Percentiles rank a stretch among this genome's conserved stretches.
Evolutionary conservation across 2,797 vertebrate genomes (phyloP).

Genomic region (Lindbergichthys nudifrons): DNA sequence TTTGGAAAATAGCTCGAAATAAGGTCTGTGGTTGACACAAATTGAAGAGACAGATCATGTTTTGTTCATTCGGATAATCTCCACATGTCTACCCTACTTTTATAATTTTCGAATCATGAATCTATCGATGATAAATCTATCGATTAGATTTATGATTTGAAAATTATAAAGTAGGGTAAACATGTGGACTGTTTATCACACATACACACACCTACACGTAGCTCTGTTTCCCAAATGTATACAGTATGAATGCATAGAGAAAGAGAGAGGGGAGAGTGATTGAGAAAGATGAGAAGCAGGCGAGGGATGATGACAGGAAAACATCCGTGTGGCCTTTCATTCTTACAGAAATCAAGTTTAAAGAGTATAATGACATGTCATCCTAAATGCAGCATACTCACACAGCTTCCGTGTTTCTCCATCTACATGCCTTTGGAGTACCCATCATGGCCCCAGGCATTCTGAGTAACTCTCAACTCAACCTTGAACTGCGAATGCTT

Average conservation of each 20-base stretch:
- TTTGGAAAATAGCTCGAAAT: too few relatives aligned
- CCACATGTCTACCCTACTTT: too few relatives aligned
- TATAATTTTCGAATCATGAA: too few relatives aligned
- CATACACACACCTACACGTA: conserved; percentile 8
- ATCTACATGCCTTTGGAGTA: conserved; percentile 47
- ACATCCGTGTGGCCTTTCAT: conserved; percentile 39
- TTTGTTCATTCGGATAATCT: too few relatives aligned
- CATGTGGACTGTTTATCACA: too few relatives aligned
- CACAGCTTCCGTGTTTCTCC: conserved; percentile 32
- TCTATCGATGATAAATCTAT: too few relatives aligned
- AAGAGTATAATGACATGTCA: conserved; percentile 46
- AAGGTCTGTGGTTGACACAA: too few relatives aligned
- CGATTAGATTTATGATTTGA: too few relatives aligned
- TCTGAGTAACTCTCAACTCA: conserved; percentile 47
- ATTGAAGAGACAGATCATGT: too few relatives aligned
- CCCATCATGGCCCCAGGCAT: conserved; percentile 42
- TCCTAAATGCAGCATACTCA: conserved; percentile 54
- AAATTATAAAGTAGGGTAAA: too few relatives aligned
- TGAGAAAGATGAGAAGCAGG: conserved; percentile 38
- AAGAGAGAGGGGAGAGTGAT: conserved; percentile 5
- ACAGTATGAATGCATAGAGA: not conserved
- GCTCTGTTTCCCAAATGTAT: conserved; percentile 18
- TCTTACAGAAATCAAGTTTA: conserved; percentile 45
- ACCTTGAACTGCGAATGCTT: conserved; percentile 49
- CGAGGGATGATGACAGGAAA: conserved; percentile 36